These are phyloP conservation scores for Ictalurus furcatus DNA, from an alignment of 2,113 vertebrate genomes.

Conservation along the genomic window DNA sequence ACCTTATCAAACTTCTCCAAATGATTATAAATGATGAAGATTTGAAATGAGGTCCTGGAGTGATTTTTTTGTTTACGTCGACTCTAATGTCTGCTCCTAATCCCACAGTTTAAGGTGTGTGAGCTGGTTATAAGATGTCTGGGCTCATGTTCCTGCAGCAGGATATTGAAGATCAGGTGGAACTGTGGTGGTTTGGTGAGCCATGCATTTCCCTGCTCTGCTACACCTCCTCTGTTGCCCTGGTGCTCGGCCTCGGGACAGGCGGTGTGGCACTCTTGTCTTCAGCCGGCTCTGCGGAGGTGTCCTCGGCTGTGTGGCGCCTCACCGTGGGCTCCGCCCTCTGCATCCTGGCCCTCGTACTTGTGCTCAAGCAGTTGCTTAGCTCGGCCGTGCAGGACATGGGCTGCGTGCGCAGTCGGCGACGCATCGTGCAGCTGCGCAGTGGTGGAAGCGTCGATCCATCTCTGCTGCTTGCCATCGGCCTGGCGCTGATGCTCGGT, in stretches of 20 bases:
- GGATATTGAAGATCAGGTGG: conserved; percentile 85
- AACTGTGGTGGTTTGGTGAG: conserved; percentile 94
- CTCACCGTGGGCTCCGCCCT: conserved; percentile 85
- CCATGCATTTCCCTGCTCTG: conserved; percentile 85
- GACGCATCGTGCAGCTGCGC: conserved; percentile 85
- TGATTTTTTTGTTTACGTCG: neutral
- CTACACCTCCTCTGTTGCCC: conserved; percentile 82
- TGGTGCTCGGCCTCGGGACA: conserved; percentile 84
- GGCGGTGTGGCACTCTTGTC: conserved; percentile 88
- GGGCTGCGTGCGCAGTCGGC: conserved; percentile 87
- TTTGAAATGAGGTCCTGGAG: neutral
- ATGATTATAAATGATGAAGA: neutral
- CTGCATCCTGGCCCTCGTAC: conserved; percentile 87
- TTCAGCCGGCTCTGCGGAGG: conserved; percentile 73
- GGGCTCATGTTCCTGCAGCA: conserved; percentile 61
- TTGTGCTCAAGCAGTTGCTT: conserved; percentile 93
- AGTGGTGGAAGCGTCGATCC: conserved; percentile 86
- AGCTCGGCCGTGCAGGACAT: conserved; percentile 98
- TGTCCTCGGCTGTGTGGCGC: conserved; percentile 88
- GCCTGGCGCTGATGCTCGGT: conserved; percentile 79
- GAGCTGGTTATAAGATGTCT: neutral
- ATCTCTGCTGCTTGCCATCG: conserved; percentile 79
- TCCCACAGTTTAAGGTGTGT: neutral
- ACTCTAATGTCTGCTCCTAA: neutral
- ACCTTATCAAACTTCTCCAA: neutral